Base-by-base conservation (phyloP, 2,888 invertebrate species). In the Tiliacea aurago region DNA sequence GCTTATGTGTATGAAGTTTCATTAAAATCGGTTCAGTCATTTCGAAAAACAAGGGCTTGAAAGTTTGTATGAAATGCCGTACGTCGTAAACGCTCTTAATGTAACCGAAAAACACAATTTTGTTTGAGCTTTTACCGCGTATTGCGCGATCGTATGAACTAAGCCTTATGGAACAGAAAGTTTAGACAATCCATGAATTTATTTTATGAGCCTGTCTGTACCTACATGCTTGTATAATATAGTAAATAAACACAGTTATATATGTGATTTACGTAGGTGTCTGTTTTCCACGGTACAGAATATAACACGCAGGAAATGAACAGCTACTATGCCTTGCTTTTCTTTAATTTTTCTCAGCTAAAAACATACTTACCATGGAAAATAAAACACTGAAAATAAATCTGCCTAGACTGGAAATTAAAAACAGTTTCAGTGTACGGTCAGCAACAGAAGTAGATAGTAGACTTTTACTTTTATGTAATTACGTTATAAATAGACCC, bases 381-480 rank as follows among this genome's bases (percentile, higher is more conserved):
- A 56, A 58, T n/a, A n/a, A n/a, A n/a, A n/a, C n/a, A n/a, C n/a
- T n/a, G n/a, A 51, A 64, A 56, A 58, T 45, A 45, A 58, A 76
- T 28, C 15, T 20, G 11, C 33, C 3, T 23, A 4, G 4, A 47
- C 28, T 23, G 20, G 3, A 58, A 49, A 58, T 10, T n/a, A 18
- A 55, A 70, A 55, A 47, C 10, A 28, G n/a, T 74, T 74, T 49
- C 23, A 58, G 53, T 70, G 5, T 15, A 61, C 41, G 5, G 9
- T 61, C 41, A 59, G n/a, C 5, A 59, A n/a, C 37, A 41, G 37
- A 41, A 37, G 1, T 4, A 13, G 9, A 15, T 41, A 41, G 37
- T 37, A 37, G 37, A n/a, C 4, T 59, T 41, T 61, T 61, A 41
- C 10, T 61, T 9, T 4, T n/a, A 13, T 10, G 9, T n/a, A 9